Percentiles rank a stretch among this genome's conserved stretches.
Conservation (phyloP, 64 coral and sea anemone genomes). For the Orbicella faveolata region DNA sequence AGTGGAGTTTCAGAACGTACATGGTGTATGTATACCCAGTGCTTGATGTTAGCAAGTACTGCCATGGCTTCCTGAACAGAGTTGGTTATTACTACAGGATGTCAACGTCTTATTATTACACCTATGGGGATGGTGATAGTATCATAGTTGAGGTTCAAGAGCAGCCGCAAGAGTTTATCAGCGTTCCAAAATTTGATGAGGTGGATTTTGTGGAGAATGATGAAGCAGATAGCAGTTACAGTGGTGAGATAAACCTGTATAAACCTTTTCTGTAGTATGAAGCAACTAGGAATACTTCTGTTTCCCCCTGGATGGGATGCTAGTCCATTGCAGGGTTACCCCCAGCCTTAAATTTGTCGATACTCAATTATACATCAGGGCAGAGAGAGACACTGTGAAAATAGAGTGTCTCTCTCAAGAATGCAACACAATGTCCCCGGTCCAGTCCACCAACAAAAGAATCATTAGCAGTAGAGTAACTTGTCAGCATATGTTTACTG, state of each 20-base stretch:
- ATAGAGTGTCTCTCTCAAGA: no score
- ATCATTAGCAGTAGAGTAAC: no score
- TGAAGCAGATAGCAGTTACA: slow-evolving; percentile 28
- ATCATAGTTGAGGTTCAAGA: slow-evolving; percentile 70
- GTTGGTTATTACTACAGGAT: slow-evolving; percentile 75
- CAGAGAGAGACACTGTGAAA: not conserved
- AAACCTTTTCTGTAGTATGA: no score
- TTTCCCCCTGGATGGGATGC: no score
- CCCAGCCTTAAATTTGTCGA: no score
- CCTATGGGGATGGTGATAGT: slow-evolving; percentile 31
- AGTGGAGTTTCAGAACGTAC: slow-evolving; percentile 35
- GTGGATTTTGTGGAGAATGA: slow-evolving; percentile 5
- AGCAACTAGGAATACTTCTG: no score
- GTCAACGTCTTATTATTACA: slow-evolving; percentile 67
- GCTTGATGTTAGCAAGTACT: slow-evolving; percentile 67
- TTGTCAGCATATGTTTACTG: no score
- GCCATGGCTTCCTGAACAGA: slow-evolving; percentile 72
- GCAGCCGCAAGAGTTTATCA: slow-evolving; percentile 49
- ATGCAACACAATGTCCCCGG: not conserved
- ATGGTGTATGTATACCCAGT: slow-evolving; percentile 65
- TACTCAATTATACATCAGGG: no score
- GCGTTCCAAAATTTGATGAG: slow-evolving; percentile 21
- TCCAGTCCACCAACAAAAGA: not conserved
- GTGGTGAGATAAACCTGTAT: slow-evolving; percentile 2
- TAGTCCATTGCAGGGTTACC: no score